These are phyloP conservation scores for Gari tellinella DNA, from an alignment of 2,888 invertebrate species.

Conservation along the genomic window DNA sequence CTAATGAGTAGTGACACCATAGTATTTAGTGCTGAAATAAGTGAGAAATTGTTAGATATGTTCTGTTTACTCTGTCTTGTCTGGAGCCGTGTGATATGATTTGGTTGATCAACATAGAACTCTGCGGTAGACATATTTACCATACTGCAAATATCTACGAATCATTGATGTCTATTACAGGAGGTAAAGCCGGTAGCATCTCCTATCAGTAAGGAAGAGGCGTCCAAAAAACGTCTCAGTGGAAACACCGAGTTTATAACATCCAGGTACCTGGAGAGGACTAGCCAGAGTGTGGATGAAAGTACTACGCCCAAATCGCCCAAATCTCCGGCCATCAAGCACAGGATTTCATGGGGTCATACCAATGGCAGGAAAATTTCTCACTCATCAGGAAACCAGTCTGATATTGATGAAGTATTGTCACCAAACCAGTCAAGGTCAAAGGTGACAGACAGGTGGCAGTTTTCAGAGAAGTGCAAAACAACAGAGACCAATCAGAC, in stretches of 20 bases:
- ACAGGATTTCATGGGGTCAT: not conserved
- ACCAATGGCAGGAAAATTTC: slow-evolving; percentile 12
- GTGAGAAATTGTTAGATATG: no score
- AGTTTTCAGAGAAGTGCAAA: slow-evolving; percentile 6
- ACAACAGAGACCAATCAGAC: not conserved
- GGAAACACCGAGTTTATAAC: slow-evolving; percentile 56
- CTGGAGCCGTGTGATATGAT: no score
- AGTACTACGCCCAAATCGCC: slow-evolving; percentile 15
- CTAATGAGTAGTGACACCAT: no score
- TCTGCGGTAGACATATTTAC: no score
- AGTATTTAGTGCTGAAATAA: no score
- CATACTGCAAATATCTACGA: no score
- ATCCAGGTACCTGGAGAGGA: slow-evolving; percentile 42
- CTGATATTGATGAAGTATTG: slow-evolving; percentile 11
- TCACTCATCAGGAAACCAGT: slow-evolving; percentile 38
- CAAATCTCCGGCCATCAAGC: not conserved
- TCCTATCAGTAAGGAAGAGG: slow-evolving; percentile 16
- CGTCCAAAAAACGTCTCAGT: slow-evolving; percentile 37
- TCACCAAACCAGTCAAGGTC: slow-evolving; percentile 29
- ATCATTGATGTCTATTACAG: no score
- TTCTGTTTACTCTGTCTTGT: no score
- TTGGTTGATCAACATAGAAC: no score
- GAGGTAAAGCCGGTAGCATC: slow-evolving; percentile 2
- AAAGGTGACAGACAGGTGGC: slow-evolving; percentile 56
- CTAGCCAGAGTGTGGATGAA: slow-evolving; percentile 44